Percentiles rank a stretch among this genome's conserved stretches.
phyloP scores from a whole-genome alignment of 92 coral and sea anemone genomes.

The Paragorgia papillata region DNA sequence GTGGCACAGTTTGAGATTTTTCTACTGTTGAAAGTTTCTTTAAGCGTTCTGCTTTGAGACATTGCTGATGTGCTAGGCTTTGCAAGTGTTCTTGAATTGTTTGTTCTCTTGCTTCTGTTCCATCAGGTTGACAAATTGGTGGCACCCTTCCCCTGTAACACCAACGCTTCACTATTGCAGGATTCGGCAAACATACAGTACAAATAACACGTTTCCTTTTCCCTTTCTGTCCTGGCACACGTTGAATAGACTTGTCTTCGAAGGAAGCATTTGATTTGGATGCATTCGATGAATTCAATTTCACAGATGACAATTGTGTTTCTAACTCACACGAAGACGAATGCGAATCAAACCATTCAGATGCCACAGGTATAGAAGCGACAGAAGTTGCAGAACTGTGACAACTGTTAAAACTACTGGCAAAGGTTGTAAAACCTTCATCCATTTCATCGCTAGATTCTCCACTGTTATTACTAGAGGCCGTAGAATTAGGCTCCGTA shows the following conservation, averaged over 20 bases:
- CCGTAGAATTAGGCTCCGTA: too few species aligned
- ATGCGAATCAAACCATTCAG: too few species aligned
- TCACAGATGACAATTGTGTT: too few species aligned
- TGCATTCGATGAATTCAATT: too few species aligned
- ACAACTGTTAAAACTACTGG: too few species aligned
- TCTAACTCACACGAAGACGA: too few species aligned
- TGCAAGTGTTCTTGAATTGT: constrained; percentile 14
- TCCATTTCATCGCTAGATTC: too few species aligned
- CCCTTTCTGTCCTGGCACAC: constrained; percentile 2
- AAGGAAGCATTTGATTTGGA: too few species aligned
- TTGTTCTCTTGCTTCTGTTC: constrained; percentile 21
- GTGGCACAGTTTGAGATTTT: constrained; percentile 21
- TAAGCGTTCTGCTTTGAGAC: constrained; percentile 4
- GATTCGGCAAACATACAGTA: constrained; percentile 17
- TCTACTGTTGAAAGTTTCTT: constrained; percentile 21
- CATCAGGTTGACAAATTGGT: constrained; percentile 22
- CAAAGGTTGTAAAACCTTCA: too few species aligned
- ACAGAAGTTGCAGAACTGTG: too few species aligned
- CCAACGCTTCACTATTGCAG: constrained; percentile 17
- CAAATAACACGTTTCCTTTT: constrained; percentile 25
- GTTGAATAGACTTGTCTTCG: neutral
- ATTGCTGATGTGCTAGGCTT: constrained; percentile 30
- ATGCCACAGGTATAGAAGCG: too few species aligned
- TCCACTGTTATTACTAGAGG: too few species aligned
- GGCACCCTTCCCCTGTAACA: constrained; percentile 29